phyloP scores from a whole-genome alignment of 2,888 invertebrate genomes.

The Drosophila colorata region DNA sequence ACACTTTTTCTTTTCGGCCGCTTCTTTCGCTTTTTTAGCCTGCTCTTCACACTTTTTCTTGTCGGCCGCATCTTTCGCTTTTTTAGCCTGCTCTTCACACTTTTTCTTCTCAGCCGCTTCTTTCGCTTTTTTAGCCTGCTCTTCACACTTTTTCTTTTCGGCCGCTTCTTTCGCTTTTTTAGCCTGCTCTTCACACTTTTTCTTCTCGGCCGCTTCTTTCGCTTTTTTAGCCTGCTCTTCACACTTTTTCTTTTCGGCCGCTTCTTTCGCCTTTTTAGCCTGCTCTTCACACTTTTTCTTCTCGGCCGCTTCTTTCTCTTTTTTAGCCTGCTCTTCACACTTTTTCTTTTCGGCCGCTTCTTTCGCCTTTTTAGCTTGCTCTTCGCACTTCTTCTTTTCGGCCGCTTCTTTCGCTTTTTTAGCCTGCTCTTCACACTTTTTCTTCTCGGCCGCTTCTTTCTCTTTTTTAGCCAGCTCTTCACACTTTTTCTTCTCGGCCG shows the following conservation, averaged over 20 bases:
- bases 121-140: not conserved
- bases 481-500: slow-evolving; percentile 4
- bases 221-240: not conserved
- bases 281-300: not conserved
- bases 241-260: not conserved
- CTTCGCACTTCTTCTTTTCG: not conserved
- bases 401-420: not conserved
- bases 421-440: not conserved
- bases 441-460: not conserved
- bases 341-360: not conserved
- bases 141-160: not conserved
- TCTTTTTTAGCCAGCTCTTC: not conserved
- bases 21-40: not conserved
- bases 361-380: not conserved
- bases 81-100: not conserved
- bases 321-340: not conserved
- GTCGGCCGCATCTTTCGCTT: not conserved
- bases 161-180: not conserved
- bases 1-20: not conserved
- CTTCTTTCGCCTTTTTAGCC: not conserved
- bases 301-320: not conserved
- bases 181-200: not conserved
- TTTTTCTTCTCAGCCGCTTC: not conserved
- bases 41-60: not conserved
- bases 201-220: not conserved